phyloP scores from a whole-genome alignment of 2,797 vertebrate species.

The Hypotaenidia philippensis region DNA sequence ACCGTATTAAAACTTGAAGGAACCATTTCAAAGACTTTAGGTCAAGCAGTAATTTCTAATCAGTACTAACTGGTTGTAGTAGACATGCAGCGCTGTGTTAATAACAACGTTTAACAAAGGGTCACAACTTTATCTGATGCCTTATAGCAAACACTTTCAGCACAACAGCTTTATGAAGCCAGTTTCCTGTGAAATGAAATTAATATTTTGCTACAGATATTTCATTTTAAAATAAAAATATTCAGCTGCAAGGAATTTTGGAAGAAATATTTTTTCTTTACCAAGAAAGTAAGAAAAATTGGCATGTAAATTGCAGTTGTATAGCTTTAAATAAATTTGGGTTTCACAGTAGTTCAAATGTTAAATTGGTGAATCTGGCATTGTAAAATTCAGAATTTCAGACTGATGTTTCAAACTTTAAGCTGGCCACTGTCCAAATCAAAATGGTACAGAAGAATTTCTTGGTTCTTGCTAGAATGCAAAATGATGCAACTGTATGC shows the following conservation, averaged over 20 bases:
- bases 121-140: not conserved
- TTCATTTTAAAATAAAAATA: not conserved
- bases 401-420: not conserved
- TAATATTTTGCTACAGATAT: not conserved
- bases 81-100: not conserved
- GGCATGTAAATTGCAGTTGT: fast-evolving
- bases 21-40: too few species aligned
- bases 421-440: not conserved
- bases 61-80: not conserved
- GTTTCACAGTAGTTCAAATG: not conserved
- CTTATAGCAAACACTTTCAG: not conserved
- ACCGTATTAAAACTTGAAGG: too few species aligned
- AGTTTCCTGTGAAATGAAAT: not conserved
- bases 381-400: not conserved
- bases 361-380: not conserved
- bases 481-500: not conserved
- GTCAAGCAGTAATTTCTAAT: not conserved
- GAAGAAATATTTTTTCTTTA: not conserved
- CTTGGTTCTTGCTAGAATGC: not conserved
- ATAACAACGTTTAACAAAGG: not conserved
- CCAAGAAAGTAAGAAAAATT: not conserved
- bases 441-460: not conserved
- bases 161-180: not conserved
- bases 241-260: not conserved
- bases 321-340: not conserved